These are phyloP conservation scores for Agrypnia vestita DNA, from an alignment of 1,140 invertebrate genomes.

Conservation along the genomic window DNA sequence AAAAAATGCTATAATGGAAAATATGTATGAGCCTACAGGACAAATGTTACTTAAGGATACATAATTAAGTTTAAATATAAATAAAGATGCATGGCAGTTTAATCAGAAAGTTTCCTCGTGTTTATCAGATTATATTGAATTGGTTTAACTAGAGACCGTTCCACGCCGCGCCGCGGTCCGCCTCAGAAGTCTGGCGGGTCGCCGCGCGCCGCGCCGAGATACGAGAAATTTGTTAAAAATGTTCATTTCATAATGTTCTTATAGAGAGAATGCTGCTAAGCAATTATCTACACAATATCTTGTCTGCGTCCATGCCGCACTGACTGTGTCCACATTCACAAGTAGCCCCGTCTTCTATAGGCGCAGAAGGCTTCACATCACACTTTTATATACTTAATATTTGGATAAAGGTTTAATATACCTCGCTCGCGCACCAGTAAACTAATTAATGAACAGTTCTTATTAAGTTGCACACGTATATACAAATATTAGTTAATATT, in stretches of 20 bases:
- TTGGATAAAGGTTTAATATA: neutral
- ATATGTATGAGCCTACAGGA: constrained; percentile 55
- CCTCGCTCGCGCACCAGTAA: neutral
- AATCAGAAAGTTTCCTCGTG: constrained; percentile 52
- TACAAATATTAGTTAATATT: neutral
- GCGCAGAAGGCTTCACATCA: constrained; percentile 53
- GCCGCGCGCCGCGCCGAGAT: constrained; percentile 16
- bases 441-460: neutral
- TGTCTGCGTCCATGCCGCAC: neutral
- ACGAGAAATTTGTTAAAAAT: constrained; percentile 59
- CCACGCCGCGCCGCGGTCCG: neutral
- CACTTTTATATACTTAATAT: constrained; percentile 41
- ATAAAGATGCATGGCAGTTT: constrained; percentile 60
- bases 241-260: constrained; percentile 57
- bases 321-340: neutral
- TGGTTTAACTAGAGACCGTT: constrained; percentile 56
- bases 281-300: constrained; percentile 36
- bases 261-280: constrained; percentile 41
- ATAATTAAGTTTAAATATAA: constrained; percentile 56
- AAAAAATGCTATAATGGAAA: constrained; percentile 56
- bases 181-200: no score
- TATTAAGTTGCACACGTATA: neutral
- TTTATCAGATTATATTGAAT: constrained; percentile 49
- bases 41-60: constrained; percentile 55
- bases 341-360: constrained; percentile 40